phyloP scores from a whole-genome alignment of 1,140 invertebrate genomes.

The Drosophila leontia region DNA sequence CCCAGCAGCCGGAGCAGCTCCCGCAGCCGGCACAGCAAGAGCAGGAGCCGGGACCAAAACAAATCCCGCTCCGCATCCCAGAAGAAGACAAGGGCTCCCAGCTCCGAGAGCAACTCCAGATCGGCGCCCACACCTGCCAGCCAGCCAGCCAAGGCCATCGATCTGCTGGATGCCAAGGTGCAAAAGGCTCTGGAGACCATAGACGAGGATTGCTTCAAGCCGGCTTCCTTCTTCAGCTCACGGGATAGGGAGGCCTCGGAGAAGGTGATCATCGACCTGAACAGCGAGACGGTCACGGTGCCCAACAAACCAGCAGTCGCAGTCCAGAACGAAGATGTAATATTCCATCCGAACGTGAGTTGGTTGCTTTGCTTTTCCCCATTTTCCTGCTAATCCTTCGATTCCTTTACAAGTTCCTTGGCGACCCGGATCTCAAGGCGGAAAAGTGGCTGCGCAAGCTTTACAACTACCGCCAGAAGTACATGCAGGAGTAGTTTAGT shows the following conservation, averaged over 20 bases:
- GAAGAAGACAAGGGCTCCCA: constrained; percentile 59
- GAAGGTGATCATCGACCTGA: constrained; percentile 78
- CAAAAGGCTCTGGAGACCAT: constrained; percentile 74
- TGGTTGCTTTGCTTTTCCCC: background rate
- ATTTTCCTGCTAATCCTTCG: background rate
- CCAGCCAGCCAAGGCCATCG: constrained; percentile 55
- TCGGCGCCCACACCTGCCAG: constrained; percentile 15
- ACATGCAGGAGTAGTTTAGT: constrained; percentile 63
- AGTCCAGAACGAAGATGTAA: constrained; percentile 60
- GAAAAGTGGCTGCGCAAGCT: constrained; percentile 83
- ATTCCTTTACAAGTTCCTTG: constrained; percentile 63
- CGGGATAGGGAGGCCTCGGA: constrained; percentile 58
- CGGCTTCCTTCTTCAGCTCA: constrained; percentile 68
- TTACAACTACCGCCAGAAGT: constrained; percentile 78
- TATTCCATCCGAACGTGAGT: constrained; percentile 69
- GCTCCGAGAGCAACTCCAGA: constrained; percentile 61
- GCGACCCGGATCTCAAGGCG: constrained; percentile 66
- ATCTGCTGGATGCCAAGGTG: constrained; percentile 70
- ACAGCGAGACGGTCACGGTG: constrained; percentile 70
- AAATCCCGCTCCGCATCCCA: constrained; percentile 65
- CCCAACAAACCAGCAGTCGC: constrained; percentile 41
- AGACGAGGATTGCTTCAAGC: constrained; percentile 75
- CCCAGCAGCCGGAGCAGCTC: constrained; percentile 66
- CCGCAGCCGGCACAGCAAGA: constrained; percentile 68
- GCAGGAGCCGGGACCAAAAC: constrained; percentile 51